A percentile compares a stretch with the other conserved stretches of the same genome.
Conservation (phyloP, 2,888 invertebrate species). For the Dorcus parallelipipedus region DNA sequence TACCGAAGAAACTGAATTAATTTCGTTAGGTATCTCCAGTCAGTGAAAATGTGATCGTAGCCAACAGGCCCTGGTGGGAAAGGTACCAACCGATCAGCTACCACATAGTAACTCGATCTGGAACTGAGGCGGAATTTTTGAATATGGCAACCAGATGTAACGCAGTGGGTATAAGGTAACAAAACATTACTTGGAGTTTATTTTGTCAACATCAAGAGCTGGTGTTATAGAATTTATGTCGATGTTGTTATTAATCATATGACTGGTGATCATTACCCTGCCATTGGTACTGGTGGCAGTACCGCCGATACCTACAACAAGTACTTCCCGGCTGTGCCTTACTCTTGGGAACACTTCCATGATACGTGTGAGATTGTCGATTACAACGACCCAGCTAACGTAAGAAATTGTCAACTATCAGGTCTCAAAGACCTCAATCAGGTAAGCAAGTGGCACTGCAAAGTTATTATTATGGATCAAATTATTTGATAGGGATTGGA, state of each 20-base stretch:
- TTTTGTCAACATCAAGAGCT: too few species aligned
- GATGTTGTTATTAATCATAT: constrained; percentile 87
- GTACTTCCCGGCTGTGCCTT: constrained; percentile 62
- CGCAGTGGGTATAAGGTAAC: constrained; percentile 66
- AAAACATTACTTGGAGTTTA: too few species aligned
- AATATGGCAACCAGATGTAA: constrained; percentile 80
- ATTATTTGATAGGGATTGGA: constrained; percentile 31
- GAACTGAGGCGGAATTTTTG: constrained; percentile 66
- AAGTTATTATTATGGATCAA: too few species aligned
- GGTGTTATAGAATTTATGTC: constrained; percentile 66
- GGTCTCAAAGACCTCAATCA: constrained; percentile 78
- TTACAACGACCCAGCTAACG: constrained; percentile 61
- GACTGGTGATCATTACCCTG: constrained; percentile 54
- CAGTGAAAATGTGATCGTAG: constrained; percentile 62
- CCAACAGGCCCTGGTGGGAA: constrained; percentile 79
- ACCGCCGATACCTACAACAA: constrained; percentile 49
- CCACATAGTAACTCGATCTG: constrained; percentile 69
- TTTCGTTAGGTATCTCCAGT: constrained; percentile 65
- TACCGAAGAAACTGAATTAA: neutral
- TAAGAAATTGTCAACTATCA: constrained; percentile 51
- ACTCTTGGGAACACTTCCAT: constrained; percentile 66
- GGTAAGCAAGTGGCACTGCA: constrained; percentile 26
- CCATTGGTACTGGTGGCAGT: constrained; percentile 61
- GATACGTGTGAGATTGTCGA: constrained; percentile 60
- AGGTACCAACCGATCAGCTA: constrained; percentile 85